These are phyloP conservation scores for Cybosia mesomella DNA, from an alignment of 2,888 invertebrate genomes.

Conservation along the genomic window DNA sequence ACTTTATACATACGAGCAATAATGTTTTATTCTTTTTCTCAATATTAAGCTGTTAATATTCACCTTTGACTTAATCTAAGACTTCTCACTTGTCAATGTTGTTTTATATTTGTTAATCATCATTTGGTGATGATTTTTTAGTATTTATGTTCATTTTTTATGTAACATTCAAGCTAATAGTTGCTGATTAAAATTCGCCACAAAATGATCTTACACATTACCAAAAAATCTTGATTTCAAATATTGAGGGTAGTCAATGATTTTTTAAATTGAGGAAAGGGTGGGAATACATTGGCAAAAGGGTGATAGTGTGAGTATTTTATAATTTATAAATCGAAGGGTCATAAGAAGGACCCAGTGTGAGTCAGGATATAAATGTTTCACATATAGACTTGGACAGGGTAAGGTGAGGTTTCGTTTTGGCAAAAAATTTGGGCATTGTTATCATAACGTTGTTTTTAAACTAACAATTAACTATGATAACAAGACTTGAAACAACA, in stretches of 20 bases:
- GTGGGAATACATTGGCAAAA: conserved; percentile 36
- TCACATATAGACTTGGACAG: conserved; percentile 39
- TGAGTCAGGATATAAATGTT: conserved; percentile 45
- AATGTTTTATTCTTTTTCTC: neutral
- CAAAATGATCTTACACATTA: neutral
- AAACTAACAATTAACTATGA: neutral
- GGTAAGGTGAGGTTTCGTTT: conserved; percentile 42
- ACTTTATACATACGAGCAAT: neutral
- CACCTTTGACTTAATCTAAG: neutral
- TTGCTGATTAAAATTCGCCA: neutral
- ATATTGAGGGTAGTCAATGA: conserved; percentile 22
- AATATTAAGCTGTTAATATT: neutral
- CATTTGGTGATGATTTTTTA: neutral
- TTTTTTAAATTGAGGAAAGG: conserved; percentile 31
- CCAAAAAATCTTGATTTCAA: conserved; percentile 23
- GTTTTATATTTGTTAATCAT: neutral
- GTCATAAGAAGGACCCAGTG: conserved; percentile 28
- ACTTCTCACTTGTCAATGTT: conserved; percentile 3
- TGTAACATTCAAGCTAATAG: neutral
- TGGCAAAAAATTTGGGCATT: neutral
- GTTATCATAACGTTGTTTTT: neutral
- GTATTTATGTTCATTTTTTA: neutral
- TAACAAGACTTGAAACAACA: neutral
- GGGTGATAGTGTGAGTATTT: conserved; percentile 40
- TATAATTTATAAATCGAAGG: conserved; percentile 21